Evolutionary conservation across 1,140 invertebrate species (phyloP), one percentile per base, ranked within the genome.

Genomic region (Penaeus japonicus): DNA sequence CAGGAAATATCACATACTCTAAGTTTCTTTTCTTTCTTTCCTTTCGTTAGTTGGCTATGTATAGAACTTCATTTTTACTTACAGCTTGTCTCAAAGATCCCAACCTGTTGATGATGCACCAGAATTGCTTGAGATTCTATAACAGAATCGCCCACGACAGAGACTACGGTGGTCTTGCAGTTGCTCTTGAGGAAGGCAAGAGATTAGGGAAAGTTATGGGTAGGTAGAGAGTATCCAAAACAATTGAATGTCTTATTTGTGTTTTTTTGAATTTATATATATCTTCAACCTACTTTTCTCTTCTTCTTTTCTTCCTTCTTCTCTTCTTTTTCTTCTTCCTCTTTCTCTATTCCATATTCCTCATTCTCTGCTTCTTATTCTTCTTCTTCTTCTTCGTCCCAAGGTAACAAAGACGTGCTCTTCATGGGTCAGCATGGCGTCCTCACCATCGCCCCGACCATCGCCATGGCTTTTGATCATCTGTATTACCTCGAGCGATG

Each of bases 351-450:
- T 4, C 20, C 20, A 32, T 1, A 65, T 24, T 2, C 27, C 22
- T 78, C 5, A 32, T 78, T 12, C 5, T 1, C n/a, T 78, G 5
- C 22, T 10, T 3, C 35, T 2, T 78, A 1, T 78, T 17, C n/a
- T 4, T 10, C 17, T 2, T 18, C 15, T 20, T 5, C 30, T 2
- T 17, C 2, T 27, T 20, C 55, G 2, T 3, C 24, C 4, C 15
- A 78, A 87, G 85, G 85, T 1, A 30, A 75, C 18, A 87, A 87
- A 30, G 47, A 87, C 12, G 24, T 87, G 20, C 39, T 87, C 47
- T 17, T 87, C 22, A 47, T 87, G 85, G 85, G 54, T 17, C 81
- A 87, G 24, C 85, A 87, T 18, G 85, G 85, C 24, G 85, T 81
- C 24, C 12, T 87, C 10, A 27, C 22, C 17, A 65, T 82, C 4